phyloP scores from a whole-genome alignment of 2,113 vertebrate genomes.

The Mungos mungo region DNA sequence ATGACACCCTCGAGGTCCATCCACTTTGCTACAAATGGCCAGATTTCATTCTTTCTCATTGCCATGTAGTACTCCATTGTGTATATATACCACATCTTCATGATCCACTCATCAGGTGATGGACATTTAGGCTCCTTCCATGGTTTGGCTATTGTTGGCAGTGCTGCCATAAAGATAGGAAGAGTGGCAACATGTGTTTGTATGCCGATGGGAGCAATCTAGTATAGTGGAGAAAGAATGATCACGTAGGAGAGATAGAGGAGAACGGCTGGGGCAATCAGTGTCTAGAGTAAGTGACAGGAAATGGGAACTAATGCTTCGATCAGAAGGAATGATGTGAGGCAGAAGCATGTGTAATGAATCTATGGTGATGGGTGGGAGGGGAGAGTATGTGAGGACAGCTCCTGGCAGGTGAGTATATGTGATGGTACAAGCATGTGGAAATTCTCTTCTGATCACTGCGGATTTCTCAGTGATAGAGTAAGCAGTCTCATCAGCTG shows the following conservation, averaged over 20 bases:
- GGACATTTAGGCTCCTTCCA: no score
- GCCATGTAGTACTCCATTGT: no score
- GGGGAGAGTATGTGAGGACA: neutral
- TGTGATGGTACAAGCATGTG: neutral
- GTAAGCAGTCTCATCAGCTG: neutral
- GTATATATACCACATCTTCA: no score
- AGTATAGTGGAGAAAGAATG: neutral
- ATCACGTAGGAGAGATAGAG: neutral
- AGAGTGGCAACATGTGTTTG: neutral
- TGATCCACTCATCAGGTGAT: no score
- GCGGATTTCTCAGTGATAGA: neutral
- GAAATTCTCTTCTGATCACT: neutral
- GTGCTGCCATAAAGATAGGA: neutral
- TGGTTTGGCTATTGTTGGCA: no score
- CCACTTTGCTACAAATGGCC: no score
- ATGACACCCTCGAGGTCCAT: no score
- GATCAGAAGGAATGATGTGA: neutral
- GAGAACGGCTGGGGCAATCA: neutral
- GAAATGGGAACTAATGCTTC: neutral
- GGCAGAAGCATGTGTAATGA: neutral
- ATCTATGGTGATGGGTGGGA: neutral
- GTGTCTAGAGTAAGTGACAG: neutral
- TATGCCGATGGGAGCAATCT: neutral
- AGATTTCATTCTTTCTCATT: no score
- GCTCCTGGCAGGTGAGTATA: neutral